Evolutionary conservation across 1,140 invertebrate genomes (phyloP).

Genomic region (Danaus plexippus): DNA sequence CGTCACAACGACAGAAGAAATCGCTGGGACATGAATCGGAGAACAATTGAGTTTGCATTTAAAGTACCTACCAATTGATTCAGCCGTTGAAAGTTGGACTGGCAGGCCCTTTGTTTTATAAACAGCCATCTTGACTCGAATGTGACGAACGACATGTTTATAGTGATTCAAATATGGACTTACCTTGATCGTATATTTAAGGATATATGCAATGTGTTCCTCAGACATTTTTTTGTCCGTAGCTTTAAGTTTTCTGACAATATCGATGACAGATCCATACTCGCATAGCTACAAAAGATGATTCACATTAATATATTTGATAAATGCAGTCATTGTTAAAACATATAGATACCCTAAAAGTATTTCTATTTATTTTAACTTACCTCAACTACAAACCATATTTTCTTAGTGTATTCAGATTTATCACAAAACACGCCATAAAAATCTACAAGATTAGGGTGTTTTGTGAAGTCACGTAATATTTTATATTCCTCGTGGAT

Average conservation of each 20-base stretch:
- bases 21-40: slow-evolving; percentile 50
- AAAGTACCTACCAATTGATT: slow-evolving; percentile 69
- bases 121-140: slow-evolving; percentile 57
- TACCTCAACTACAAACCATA: slow-evolving; percentile 94
- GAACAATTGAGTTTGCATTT: slow-evolving; percentile 72
- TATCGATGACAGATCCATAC: slow-evolving; percentile 84
- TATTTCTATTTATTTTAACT: slow-evolving; percentile 32
- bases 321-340: too few relatives aligned
- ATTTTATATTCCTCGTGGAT: slow-evolving; percentile 90
- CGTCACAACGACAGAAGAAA: slow-evolving; percentile 53
- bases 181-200: slow-evolving; percentile 88
- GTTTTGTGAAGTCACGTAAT: slow-evolving; percentile 82
- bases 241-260: slow-evolving; percentile 79
- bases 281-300: slow-evolving; percentile 80
- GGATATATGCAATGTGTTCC: slow-evolving; percentile 88
- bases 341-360: not conserved
- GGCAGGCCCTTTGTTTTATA: slow-evolving; percentile 69
- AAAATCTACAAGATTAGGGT: slow-evolving; percentile 87
- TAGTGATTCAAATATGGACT: slow-evolving; percentile 67
- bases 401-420: slow-evolving; percentile 77
- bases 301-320: too few relatives aligned
- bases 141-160: slow-evolving; percentile 71
- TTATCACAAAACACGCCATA: slow-evolving; percentile 86
- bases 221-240: slow-evolving; percentile 83
- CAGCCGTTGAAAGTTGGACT: slow-evolving; percentile 66